Conservation (phyloP, 1,140 invertebrate species). For the Pseudomyrmex dendroicus region DNA sequence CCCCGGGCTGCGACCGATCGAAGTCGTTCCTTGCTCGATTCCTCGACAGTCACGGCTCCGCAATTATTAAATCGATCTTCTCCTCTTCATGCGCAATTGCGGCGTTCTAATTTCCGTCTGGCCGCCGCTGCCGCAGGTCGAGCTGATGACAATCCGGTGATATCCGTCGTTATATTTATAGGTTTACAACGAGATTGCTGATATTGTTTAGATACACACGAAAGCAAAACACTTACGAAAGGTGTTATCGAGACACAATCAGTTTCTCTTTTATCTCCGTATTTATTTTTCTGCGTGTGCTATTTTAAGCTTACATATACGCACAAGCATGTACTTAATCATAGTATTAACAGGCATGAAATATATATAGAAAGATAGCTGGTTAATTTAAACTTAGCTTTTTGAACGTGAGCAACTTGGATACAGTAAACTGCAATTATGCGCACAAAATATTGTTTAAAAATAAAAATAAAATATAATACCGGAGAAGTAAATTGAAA, state of each 20-base stretch:
- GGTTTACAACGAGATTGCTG: not conserved
- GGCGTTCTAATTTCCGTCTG: constrained; percentile 37
- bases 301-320: no score
- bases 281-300: not conserved
- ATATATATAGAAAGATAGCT: no score
- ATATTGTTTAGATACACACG: not conserved
- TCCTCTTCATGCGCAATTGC: constrained; percentile 43
- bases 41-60: constrained; percentile 80
- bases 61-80: constrained; percentile 74
- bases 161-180: not conserved
- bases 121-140: not conserved
- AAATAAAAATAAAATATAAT: no score
- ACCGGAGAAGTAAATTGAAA: no score
- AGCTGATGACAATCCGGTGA: not conserved
- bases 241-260: not conserved
- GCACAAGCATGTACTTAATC: no score
- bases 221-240: not conserved
- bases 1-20: constrained; percentile 75
- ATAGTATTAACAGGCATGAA: no score
- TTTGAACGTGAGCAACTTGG: no score
- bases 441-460: no score
- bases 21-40: constrained; percentile 78
- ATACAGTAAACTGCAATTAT: no score
- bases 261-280: not conserved
- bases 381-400: no score